phyloP scores from a whole-genome alignment of 2,888 invertebrate species.

The Ectemnius lituratus region DNA sequence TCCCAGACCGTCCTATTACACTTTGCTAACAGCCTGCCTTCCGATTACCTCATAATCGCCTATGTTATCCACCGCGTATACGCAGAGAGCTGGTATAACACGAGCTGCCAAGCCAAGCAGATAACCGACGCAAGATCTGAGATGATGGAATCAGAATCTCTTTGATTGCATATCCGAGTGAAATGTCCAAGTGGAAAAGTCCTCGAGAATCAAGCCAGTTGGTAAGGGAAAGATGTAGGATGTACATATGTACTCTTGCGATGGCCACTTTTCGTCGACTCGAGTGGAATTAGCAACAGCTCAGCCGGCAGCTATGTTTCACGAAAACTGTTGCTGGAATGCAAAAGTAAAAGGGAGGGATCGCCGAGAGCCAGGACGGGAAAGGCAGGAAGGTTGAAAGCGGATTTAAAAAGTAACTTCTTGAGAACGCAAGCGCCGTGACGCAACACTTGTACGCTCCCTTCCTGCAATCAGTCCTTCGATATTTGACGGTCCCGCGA shows the following conservation, averaged over 20 bases:
- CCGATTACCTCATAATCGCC: too few species aligned
- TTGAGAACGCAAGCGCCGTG: conserved; percentile 53
- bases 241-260: neutral
- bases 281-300: neutral
- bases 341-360: too few species aligned
- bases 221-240: neutral
- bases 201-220: neutral
- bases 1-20: neutral
- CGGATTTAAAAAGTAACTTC: conserved; percentile 32
- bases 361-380: neutral
- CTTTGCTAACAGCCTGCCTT: too few species aligned
- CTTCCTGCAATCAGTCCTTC: conserved; percentile 49
- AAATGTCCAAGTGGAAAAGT: neutral
- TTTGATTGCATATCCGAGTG: too few species aligned
- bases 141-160: too few species aligned
- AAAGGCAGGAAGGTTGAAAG: conserved; percentile 1
- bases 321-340: neutral
- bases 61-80: too few species aligned
- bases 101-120: too few species aligned
- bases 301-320: neutral
- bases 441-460: conserved; percentile 29
- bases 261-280: neutral
- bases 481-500: conserved; percentile 47
- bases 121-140: too few species aligned
- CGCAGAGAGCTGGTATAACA: too few species aligned